Conservation (phyloP, 92 coral and sea anemone species). For the Umimayanthus chanpuru region DNA sequence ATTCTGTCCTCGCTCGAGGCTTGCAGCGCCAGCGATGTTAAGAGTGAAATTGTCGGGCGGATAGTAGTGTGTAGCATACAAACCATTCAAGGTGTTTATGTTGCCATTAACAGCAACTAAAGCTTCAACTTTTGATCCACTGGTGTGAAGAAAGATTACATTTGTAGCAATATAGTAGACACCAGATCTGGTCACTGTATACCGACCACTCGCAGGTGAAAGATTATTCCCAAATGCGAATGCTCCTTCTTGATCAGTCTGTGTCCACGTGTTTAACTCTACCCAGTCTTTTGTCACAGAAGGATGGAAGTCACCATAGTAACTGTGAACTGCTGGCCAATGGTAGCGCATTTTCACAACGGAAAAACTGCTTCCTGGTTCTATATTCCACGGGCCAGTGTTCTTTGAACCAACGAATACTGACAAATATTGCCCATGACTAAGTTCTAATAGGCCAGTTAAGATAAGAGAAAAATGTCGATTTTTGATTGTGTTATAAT, state of each 20-base stretch:
- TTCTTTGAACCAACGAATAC: conserved; percentile 48
- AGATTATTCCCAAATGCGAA: conserved; percentile 51
- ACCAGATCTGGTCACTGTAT: conserved; percentile 48
- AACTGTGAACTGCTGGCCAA: conserved; percentile 72
- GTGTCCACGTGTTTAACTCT: conserved; percentile 53
- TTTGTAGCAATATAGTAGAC: conserved; percentile 62
- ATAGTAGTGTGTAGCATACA: conserved; percentile 43
- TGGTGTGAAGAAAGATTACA: conserved; percentile 38
- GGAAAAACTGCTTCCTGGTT: conserved; percentile 55
- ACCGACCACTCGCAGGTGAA: conserved; percentile 25
- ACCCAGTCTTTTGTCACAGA: conserved; percentile 35
- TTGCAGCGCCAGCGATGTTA: conserved; percentile 60
- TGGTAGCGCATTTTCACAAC: conserved; percentile 53
- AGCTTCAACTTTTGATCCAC: conserved; percentile 38
- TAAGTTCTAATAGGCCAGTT: conserved; percentile 62
- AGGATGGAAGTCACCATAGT: not conserved
- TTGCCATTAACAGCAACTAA: conserved; percentile 50
- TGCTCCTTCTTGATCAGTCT: conserved; percentile 49
- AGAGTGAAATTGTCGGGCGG: conserved; percentile 59
- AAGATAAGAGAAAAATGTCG: conserved; percentile 46
- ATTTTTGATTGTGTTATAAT: conserved; percentile 36
- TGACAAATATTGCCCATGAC: conserved; percentile 50
- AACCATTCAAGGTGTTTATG: conserved; percentile 40
- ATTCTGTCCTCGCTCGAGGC: conserved; percentile 51
- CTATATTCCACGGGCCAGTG: conserved; percentile 46